Evolutionary conservation across 2,113 vertebrate species (phyloP), one percentile per base, ranked within the genome.

Genomic region (Calonectris borealis): DNA sequence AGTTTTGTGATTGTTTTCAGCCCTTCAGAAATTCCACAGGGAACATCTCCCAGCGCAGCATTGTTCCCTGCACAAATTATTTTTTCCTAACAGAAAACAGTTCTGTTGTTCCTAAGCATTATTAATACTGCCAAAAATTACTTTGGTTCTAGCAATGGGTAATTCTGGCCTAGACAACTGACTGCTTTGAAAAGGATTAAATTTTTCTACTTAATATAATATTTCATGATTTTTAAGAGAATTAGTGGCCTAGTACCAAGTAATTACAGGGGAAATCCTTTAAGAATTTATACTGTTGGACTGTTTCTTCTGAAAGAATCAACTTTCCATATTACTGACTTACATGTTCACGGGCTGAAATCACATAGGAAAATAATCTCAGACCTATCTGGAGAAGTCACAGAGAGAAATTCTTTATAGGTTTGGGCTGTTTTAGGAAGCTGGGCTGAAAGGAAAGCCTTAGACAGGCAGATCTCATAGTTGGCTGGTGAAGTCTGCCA

Each of bases 321-420:
- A 75, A 34, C 11, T 16, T 85, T 22, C 49, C 25, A 3, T 73
- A 81, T 73, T 69, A 83, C 48, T 68, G 32, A 69, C 13, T 76
- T 62, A 13, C 0, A 66, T 0, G 0, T 60, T 87, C 21, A 42
- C 0, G 0, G 89, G 36, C 25, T 62, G 48, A 87, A 87, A 66
- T 70, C 27, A 76, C 10, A 48, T 1, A 51, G 44, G 10, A 78
- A 49, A 93, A 73, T 73, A 81, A 66, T 16, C 24, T 77, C 64
- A 44, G 31, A 69, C 8, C 11, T 73, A 10, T 36, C 34, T 61
- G 40, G 21, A 70, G 51, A 91, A 65, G 20, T 52, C 24, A 61
- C 24, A 61, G 54, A 86, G 16, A 85, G 15, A 89, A 78, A 73
- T 54, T 21, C 16, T 76, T 48, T 49, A 16, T 17, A 73, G 24